Conservation (phyloP, 2,113 vertebrate genomes). For the Mormyrus iriodes region DNA sequence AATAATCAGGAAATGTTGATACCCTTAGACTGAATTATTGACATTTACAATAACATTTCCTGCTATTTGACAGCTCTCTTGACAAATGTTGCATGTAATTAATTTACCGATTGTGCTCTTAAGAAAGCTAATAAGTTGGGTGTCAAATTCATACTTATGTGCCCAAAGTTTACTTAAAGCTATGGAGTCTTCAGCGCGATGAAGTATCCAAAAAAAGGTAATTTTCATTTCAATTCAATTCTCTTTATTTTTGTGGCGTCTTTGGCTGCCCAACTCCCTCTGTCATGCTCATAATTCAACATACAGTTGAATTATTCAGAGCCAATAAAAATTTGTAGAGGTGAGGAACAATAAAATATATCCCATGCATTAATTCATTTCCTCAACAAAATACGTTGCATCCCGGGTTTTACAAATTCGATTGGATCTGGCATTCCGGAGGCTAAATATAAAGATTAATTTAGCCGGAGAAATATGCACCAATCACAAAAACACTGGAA, state of each 20-base stretch:
- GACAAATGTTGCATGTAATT: background rate
- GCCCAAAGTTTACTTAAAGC: background rate
- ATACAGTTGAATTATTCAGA: background rate
- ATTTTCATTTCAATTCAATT: background rate
- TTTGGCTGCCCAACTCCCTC: background rate
- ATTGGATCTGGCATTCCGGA: background rate
- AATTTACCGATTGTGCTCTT: background rate
- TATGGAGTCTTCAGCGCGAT: background rate
- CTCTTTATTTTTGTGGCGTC: background rate
- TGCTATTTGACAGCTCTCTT: background rate
- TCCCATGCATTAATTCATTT: background rate
- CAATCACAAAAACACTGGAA: background rate
- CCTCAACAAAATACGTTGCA: background rate
- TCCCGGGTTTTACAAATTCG: background rate
- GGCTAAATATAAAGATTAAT: background rate
- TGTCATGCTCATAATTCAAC: background rate
- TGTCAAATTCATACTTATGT: background rate
- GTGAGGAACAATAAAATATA: background rate
- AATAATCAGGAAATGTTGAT: background rate
- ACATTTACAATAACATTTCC: constrained; percentile 3
- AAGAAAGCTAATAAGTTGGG: background rate
- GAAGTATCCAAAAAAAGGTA: background rate
- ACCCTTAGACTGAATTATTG: background rate
- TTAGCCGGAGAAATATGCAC: background rate
- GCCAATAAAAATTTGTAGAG: background rate